phyloP scores from a whole-genome alignment of 2,888 invertebrate genomes.

The Hirtodrosophila trivittata region DNA sequence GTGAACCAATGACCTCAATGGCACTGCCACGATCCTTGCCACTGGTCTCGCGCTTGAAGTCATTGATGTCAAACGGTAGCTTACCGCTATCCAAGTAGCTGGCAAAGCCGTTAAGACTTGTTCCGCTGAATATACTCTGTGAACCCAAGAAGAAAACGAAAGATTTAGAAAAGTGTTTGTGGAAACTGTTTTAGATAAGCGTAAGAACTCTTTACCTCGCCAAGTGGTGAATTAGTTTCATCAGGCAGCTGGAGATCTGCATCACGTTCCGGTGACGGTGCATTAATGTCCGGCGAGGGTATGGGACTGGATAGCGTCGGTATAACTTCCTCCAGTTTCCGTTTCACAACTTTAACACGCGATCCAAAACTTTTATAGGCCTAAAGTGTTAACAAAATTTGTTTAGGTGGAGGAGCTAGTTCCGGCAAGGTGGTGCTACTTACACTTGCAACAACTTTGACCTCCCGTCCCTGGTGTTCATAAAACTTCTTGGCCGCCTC shows the following conservation, averaged over 20 bases:
- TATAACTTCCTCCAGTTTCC: slow-evolving; percentile 92
- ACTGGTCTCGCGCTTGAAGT: slow-evolving; percentile 80
- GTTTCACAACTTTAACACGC: slow-evolving; percentile 92
- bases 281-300: slow-evolving; percentile 86
- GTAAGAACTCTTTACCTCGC: slow-evolving; percentile 55
- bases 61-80: slow-evolving; percentile 86
- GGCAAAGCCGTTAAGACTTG: slow-evolving; percentile 85
- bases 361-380: slow-evolving; percentile 97
- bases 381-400: slow-evolving; percentile 84
- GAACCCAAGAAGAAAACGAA: slow-evolving; percentile 14
- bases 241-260: slow-evolving; percentile 91
- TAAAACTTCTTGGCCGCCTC: slow-evolving; percentile 94
- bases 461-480: slow-evolving; percentile 95
- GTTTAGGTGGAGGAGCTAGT: not conserved
- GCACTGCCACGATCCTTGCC: slow-evolving; percentile 72
- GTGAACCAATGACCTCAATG: slow-evolving; percentile 86
- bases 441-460: slow-evolving; percentile 97
- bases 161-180: no score
- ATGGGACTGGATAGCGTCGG: slow-evolving; percentile 88
- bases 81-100: slow-evolving; percentile 87
- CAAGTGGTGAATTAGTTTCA: slow-evolving; percentile 80
- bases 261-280: slow-evolving; percentile 92
- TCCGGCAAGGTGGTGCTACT: no score
- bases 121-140: slow-evolving; percentile 80
- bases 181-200: not conserved